A percentile compares a stretch with the other conserved stretches of the same genome.
Conservation (phyloP, 2,888 invertebrate genomes). For the Mystacides longicornis region DNA sequence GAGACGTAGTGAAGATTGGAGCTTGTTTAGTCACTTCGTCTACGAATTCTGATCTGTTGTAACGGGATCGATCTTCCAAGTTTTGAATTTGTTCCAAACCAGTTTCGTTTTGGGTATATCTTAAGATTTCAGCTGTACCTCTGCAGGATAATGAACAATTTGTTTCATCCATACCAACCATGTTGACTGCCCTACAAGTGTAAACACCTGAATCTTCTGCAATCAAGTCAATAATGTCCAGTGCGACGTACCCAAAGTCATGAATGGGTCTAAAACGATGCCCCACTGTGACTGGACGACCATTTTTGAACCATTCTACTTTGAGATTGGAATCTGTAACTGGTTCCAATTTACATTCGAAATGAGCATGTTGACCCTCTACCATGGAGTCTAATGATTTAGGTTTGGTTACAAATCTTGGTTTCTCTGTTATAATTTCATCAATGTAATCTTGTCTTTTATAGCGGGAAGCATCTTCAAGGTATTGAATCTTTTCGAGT, state of each 20-base stretch:
- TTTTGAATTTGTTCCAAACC: slow-evolving; percentile 85
- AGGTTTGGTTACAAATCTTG: slow-evolving; percentile 79
- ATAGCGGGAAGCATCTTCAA: slow-evolving; percentile 81
- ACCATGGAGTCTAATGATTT: slow-evolving; percentile 78
- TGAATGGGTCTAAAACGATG: slow-evolving; percentile 94
- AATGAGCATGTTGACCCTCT: slow-evolving; percentile 91
- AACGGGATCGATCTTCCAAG: slow-evolving; percentile 75
- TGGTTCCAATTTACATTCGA: slow-evolving; percentile 95
- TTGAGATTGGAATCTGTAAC: slow-evolving; percentile 94
- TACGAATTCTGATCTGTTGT: slow-evolving; percentile 63
- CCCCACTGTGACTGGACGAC: slow-evolving; percentile 86
- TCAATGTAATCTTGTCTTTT: slow-evolving; percentile 75
- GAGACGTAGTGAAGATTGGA: slow-evolving; percentile 86
- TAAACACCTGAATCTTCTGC: slow-evolving; percentile 94
- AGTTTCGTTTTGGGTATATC: slow-evolving; percentile 79
- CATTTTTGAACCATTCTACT: slow-evolving; percentile 96
- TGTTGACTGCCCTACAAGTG: slow-evolving; percentile 87
- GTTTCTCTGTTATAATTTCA: slow-evolving; percentile 75
- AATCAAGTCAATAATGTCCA: slow-evolving; percentile 93
- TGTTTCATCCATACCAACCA: slow-evolving; percentile 83
- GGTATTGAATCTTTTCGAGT: slow-evolving; percentile 83
- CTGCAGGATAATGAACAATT: slow-evolving; percentile 65
- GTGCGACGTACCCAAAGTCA: slow-evolving; percentile 96
- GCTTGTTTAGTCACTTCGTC: slow-evolving; percentile 86
- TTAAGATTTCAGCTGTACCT: slow-evolving; percentile 73